Evolutionary conservation across 2,113 vertebrate genomes (phyloP).

Genomic region (Ictidomys tridecemlineatus): DNA sequence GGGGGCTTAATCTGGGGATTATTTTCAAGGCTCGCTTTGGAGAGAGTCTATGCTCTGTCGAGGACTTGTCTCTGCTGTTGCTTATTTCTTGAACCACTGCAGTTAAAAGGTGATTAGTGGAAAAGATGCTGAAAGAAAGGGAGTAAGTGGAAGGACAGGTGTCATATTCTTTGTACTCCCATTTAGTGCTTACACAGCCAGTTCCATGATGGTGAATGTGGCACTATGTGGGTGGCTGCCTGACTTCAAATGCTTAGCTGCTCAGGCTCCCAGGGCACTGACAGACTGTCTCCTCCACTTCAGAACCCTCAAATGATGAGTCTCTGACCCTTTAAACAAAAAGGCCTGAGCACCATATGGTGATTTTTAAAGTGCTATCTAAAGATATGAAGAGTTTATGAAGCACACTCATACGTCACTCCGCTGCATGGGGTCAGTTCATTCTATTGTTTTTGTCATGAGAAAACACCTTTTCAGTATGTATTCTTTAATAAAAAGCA

Average conservation of each 20-base stretch:
- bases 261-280: constrained; percentile 77
- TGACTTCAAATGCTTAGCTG: constrained; percentile 82
- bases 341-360: constrained; percentile 69
- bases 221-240: constrained; percentile 84
- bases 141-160: constrained; percentile 76
- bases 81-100: constrained; percentile 84
- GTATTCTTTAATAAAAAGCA: neutral
- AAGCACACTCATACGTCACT: neutral
- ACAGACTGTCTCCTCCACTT: constrained; percentile 76
- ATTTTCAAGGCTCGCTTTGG: constrained; percentile 79
- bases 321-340: constrained; percentile 68
- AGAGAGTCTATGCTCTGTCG: constrained; percentile 66
- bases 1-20: constrained; percentile 84
- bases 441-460: neutral
- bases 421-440: neutral
- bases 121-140: constrained; percentile 74
- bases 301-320: constrained; percentile 35
- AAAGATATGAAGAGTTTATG: constrained; percentile 50
- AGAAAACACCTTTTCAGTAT: neutral
- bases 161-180: constrained; percentile 63
- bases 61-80: constrained; percentile 74
- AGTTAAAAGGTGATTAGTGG: constrained; percentile 84
- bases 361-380: constrained; percentile 56
- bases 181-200: neutral
- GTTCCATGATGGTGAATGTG: constrained; percentile 78